Conservation (phyloP, 2,113 vertebrate genomes). For the Microcebus ravelobensis region DNA sequence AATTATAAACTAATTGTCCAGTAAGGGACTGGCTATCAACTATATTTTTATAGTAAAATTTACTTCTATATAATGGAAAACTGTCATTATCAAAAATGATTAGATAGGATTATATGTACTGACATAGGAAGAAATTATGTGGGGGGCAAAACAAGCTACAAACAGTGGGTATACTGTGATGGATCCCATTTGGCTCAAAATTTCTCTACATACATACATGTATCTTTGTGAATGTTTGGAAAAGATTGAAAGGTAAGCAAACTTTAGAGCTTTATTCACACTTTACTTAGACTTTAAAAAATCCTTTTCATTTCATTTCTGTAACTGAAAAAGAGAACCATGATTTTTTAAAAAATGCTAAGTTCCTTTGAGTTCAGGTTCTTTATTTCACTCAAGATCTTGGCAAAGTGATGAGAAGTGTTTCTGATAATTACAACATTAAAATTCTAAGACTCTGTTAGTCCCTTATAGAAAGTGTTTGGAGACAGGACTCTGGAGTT, state of each 20-base stretch:
- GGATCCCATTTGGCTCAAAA: not conserved
- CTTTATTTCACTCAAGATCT: not conserved
- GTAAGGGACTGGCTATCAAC: not conserved
- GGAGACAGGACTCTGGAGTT: not conserved
- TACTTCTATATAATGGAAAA: not conserved
- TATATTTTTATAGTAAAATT: not conserved
- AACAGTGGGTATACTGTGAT: not conserved
- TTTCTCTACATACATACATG: not conserved
- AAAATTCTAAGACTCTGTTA: not conserved
- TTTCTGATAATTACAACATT: not conserved
- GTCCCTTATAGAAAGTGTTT: not conserved
- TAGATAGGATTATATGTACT: not conserved
- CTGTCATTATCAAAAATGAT: not conserved
- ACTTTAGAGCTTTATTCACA: not conserved
- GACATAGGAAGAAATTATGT: not conserved
- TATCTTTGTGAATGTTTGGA: not conserved
- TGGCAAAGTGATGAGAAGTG: not conserved
- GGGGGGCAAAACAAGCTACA: not conserved
- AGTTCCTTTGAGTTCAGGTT: not conserved
- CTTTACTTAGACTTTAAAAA: not conserved
- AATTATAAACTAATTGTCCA: not conserved
- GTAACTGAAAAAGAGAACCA: conserved; percentile 27
- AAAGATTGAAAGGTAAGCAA: conserved; percentile 18
- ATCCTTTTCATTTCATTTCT: conserved; percentile 27
- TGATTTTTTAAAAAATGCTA: not conserved